phyloP scores from a whole-genome alignment of 2,797 vertebrate genomes.

The Miichthys miiuy region DNA sequence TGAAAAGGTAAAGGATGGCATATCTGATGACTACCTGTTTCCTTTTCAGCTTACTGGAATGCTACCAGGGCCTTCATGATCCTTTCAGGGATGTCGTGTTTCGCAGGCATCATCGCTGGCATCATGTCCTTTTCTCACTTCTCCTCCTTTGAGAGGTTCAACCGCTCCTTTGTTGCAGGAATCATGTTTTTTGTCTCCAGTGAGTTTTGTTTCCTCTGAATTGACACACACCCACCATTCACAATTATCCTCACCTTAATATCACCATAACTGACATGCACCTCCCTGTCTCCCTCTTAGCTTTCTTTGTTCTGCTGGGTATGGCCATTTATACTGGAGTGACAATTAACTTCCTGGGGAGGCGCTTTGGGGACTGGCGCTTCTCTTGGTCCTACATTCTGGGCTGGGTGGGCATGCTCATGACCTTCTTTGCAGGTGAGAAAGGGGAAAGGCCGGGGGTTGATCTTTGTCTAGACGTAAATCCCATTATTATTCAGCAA shows the following conservation, averaged over 20 bases:
- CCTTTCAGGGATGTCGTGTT: conserved; percentile 89
- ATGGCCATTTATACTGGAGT: conserved; percentile 92
- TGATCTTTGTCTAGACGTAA: not conserved
- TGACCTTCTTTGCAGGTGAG: conserved; percentile 92
- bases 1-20: not conserved
- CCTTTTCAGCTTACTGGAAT: conserved; percentile 89
- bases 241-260: not conserved
- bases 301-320: conserved; percentile 88
- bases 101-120: conserved; percentile 88
- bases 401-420: conserved; percentile 91
- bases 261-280: conserved; percentile 7
- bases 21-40: conserved; percentile 21
- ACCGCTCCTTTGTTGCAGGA: conserved; percentile 89
- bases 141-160: conserved; percentile 88
- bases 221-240: not conserved
- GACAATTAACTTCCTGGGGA: conserved; percentile 90
- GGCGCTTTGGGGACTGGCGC: conserved; percentile 91
- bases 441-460: not conserved
- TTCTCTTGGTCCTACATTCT: conserved; percentile 95
- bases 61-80: conserved; percentile 93
- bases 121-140: conserved; percentile 90
- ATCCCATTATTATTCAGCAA: not conserved
- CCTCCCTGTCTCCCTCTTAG: conserved; percentile 57
- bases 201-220: conserved; percentile 75
- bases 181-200: conserved; percentile 92